Conservation (phyloP, 1,140 invertebrate genomes). For the Saccostrea cuccullata region DNA sequence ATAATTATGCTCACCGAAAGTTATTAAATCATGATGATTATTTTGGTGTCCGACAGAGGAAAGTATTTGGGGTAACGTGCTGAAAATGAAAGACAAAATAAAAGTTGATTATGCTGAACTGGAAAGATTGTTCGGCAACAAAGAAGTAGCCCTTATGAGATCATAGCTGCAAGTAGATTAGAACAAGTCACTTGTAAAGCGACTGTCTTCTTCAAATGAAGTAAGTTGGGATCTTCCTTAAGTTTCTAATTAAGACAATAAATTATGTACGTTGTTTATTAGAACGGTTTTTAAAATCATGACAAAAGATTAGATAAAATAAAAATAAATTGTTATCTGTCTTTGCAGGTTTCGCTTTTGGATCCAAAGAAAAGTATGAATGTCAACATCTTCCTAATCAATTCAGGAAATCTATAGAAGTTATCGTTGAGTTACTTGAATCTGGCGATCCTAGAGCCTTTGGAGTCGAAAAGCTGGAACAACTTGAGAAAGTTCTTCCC, state of each 20-base stretch:
- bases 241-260: too few relatives aligned
- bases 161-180: slow-evolving; percentile 53
- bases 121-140: slow-evolving; percentile 74
- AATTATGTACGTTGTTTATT: too few relatives aligned
- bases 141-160: slow-evolving; percentile 45
- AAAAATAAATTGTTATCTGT: not conserved
- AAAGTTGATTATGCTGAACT: slow-evolving; percentile 77
- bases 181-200: slow-evolving; percentile 53
- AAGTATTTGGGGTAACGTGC: slow-evolving; percentile 95
- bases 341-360: slow-evolving; percentile 73
- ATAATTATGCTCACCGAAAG: too few relatives aligned
- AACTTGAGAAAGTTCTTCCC: slow-evolving; percentile 94
- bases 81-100: slow-evolving; percentile 87
- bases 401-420: slow-evolving; percentile 90
- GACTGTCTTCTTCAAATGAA: slow-evolving; percentile 62
- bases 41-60: slow-evolving; percentile 81
- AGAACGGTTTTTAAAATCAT: too few relatives aligned
- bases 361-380: slow-evolving; percentile 95
- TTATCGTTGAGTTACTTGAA: slow-evolving; percentile 92
- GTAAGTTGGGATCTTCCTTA: slow-evolving; percentile 45
- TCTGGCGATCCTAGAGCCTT: slow-evolving; percentile 93
- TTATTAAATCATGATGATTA: not conserved
- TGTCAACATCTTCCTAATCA: slow-evolving; percentile 98
- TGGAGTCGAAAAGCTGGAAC: slow-evolving; percentile 94
- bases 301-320: too few relatives aligned